Evolutionary conservation across 2,113 vertebrate species (phyloP), one percentile per base, ranked within the genome.

Genomic region (Brachyhypopomus gauderio): DNA sequence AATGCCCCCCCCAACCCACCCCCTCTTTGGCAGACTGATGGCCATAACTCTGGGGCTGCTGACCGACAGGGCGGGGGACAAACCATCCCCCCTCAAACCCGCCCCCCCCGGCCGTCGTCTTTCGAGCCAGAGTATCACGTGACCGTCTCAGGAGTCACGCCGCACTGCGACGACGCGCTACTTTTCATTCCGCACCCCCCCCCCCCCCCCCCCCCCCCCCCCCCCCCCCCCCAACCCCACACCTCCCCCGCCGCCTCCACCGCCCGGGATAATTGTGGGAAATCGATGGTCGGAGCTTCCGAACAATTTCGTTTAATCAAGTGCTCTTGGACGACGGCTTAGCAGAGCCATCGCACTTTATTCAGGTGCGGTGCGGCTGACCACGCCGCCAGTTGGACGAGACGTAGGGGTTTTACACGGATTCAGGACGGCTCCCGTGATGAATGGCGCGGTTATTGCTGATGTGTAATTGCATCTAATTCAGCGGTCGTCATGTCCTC

Each of bases 341-440:
- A 73, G 56, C 55, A 25, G 82, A 67, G 78, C 2, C 25, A 78
- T 62, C 66, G 41, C 58, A 41, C 67, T 75, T 77, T 75, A 73
- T 84, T 75, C 48, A 73, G 75, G 78, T 62, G 60, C 63, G 41
- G 67, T 60, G 27, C 67, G 67, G 20, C 55, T 19, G 79, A 55
- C 69, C 75, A 81, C n/a, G 45, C 36, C 30, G 23, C 72, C 66
- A 66, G 45, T 63, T 74, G 72, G 67, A 70, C 3, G 27, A 74
- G 60, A 87, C 79, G 56, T 78, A 82, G 85, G 82, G 86, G 89
- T 89, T 34, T 75, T 3, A 25, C 45, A 70, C 59, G 14, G 72
- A 75, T 74, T 19, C 58, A 8, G 22, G 27, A 63, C 38, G 59
- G 34, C 5, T 56, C 27, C 74, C 19, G 69, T 76, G 52, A 81